A percentile compares a stretch with the other conserved stretches of the same genome.
Evolutionary conservation across 2,797 vertebrate genomes (phyloP).

Genomic region (Falco berigora): DNA sequence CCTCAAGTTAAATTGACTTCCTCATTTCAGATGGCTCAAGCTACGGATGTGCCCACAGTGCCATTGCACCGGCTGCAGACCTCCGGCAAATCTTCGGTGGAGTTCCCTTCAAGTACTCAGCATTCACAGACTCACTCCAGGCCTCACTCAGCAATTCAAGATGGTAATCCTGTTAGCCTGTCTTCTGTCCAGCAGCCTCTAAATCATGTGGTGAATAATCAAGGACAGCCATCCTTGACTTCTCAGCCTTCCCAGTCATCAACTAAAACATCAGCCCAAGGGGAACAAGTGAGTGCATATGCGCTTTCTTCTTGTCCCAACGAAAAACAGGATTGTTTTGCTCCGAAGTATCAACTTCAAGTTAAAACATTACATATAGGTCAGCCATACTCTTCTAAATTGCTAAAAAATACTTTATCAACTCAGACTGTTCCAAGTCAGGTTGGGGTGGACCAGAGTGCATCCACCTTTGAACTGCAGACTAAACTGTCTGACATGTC

Average conservation of each 20-base stretch:
- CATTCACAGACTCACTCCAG: constrained; percentile 50
- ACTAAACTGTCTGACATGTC: constrained; percentile 73
- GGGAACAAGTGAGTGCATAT: constrained; percentile 54
- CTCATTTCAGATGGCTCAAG: constrained; percentile 73
- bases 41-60: constrained; percentile 67
- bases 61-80: constrained; percentile 73
- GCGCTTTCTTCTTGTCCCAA: not conserved
- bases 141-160: constrained; percentile 71
- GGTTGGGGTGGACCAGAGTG: constrained; percentile 56
- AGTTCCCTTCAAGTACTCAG: constrained; percentile 71
- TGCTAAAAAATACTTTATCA: constrained; percentile 73
- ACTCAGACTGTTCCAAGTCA: constrained; percentile 76
- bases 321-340: constrained; percentile 71
- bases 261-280: constrained; percentile 69
- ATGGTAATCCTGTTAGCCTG: constrained; percentile 74
- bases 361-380: constrained; percentile 76
- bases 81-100: constrained; percentile 59
- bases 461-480: constrained; percentile 54
- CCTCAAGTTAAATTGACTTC: constrained; percentile 69
- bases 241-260: constrained; percentile 73
- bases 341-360: constrained; percentile 92
- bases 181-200: constrained; percentile 72
- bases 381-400: constrained; percentile 76
- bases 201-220: constrained; percentile 77
- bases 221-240: constrained; percentile 74